Evolutionary conservation across 2,888 invertebrate species (phyloP).

Genomic region (Tetragnatha montana): DNA sequence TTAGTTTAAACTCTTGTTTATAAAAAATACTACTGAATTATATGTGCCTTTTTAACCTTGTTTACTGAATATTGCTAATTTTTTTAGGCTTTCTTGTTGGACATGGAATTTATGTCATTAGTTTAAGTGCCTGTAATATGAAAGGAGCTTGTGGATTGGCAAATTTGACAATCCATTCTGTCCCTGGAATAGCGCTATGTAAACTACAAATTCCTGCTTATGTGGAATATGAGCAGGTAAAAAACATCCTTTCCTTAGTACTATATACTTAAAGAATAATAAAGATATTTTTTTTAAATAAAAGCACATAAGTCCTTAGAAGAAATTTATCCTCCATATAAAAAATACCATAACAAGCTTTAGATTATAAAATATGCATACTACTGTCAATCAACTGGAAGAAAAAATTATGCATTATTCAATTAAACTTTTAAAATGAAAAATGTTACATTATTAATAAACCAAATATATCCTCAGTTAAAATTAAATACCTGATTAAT

Average conservation of each 20-base stretch:
- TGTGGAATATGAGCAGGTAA: constrained; percentile 72
- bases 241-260: not conserved
- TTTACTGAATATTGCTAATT: not conserved
- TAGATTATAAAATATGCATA: too few relatives aligned
- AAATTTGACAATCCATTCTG: constrained; percentile 70
- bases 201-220: constrained; percentile 63
- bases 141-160: constrained; percentile 69
- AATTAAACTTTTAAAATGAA: too few relatives aligned
- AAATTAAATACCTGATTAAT: too few relatives aligned
- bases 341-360: not conserved
- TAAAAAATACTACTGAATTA: not conserved
- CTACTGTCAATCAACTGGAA: too few relatives aligned
- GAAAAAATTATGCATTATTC: too few relatives aligned
- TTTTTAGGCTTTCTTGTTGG: constrained; percentile 68
- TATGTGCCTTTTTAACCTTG: not conserved
- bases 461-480: too few relatives aligned
- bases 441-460: too few relatives aligned
- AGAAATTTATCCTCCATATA: not conserved
- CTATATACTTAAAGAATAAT: constrained; percentile 2
- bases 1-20: not conserved
- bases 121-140: constrained; percentile 70
- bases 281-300: not conserved
- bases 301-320: not conserved
- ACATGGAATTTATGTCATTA: constrained; percentile 71
- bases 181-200: constrained; percentile 71